Percentiles rank a stretch among this genome's conserved stretches.
phyloP scores from a whole-genome alignment of 2,113 vertebrate species.

The Lasiurus cinereus region DNA sequence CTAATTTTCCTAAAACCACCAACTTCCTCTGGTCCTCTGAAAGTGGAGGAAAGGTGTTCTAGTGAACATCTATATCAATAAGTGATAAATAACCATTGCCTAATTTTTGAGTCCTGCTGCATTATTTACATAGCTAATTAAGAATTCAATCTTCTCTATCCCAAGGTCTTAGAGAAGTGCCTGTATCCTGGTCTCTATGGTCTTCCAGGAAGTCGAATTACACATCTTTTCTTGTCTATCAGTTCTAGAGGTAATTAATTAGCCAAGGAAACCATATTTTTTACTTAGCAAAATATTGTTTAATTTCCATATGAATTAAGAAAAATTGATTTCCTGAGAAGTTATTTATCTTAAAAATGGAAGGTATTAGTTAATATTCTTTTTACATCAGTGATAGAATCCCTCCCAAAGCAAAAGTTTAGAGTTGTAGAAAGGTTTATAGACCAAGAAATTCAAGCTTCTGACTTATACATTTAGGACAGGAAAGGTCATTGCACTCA shows the following conservation, averaged over 20 bases:
- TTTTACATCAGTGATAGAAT: neutral
- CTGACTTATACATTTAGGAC: neutral
- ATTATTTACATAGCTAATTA: neutral
- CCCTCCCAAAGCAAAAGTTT: neutral
- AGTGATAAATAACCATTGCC: too few species aligned
- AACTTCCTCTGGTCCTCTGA: neutral
- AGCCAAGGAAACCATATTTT: neutral
- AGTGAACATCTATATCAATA: neutral
- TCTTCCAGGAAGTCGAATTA: neutral
- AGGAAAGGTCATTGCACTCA: slow-evolving; percentile 8
- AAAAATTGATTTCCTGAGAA: neutral
- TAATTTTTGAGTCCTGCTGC: neutral
- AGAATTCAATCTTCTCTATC: neutral
- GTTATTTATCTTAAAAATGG: slow-evolving; percentile 9
- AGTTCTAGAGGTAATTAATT: slow-evolving; percentile 29
- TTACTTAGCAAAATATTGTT: neutral
- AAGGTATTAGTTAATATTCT: neutral
- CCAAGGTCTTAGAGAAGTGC: neutral
- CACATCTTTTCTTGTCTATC: neutral
- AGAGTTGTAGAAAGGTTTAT: neutral
- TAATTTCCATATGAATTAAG: slow-evolving; percentile 38
- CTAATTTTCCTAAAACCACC: neutral
- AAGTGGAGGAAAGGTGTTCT: neutral
- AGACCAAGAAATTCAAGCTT: slow-evolving; percentile 27
- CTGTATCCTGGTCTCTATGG: neutral